Conservation (phyloP, 2,888 invertebrate genomes). For the Mythimna albipuncta region DNA sequence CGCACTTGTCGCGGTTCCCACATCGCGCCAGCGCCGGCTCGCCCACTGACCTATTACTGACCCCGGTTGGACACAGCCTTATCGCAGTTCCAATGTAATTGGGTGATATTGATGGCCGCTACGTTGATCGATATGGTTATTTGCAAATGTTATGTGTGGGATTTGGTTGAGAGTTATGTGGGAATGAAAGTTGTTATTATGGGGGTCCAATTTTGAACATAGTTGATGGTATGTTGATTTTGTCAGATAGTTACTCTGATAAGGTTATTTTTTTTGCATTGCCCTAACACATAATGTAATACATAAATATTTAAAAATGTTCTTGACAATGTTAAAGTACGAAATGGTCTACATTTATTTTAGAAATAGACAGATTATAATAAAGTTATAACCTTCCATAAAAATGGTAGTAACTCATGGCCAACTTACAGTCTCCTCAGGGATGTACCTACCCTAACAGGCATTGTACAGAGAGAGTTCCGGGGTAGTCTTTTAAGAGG, state of each 20-base stretch:
- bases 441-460: too few relatives aligned
- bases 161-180: slow-evolving; percentile 19
- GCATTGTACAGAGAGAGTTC: too few relatives aligned
- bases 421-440: too few relatives aligned
- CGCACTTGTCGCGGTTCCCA: slow-evolving; percentile 67
- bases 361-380: too few relatives aligned
- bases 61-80: slow-evolving; percentile 53
- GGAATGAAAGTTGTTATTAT: slow-evolving; percentile 35
- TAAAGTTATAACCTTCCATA: too few relatives aligned
- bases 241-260: background rate
- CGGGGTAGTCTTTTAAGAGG: too few relatives aligned
- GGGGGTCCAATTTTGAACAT: background rate
- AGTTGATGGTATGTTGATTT: background rate
- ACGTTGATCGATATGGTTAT: slow-evolving; percentile 35
- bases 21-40: slow-evolving; percentile 54
- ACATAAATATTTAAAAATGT: too few relatives aligned
- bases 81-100: slow-evolving; percentile 39
- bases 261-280: background rate
- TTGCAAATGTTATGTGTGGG: slow-evolving; percentile 35
- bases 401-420: too few relatives aligned
- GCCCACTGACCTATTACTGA: slow-evolving; percentile 64
- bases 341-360: too few relatives aligned
- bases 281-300: background rate
- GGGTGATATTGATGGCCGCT: slow-evolving; percentile 48
- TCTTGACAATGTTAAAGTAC: too few relatives aligned